Conservation (phyloP, 1,140 invertebrate genomes). For the Oedothorax gibbosus region DNA sequence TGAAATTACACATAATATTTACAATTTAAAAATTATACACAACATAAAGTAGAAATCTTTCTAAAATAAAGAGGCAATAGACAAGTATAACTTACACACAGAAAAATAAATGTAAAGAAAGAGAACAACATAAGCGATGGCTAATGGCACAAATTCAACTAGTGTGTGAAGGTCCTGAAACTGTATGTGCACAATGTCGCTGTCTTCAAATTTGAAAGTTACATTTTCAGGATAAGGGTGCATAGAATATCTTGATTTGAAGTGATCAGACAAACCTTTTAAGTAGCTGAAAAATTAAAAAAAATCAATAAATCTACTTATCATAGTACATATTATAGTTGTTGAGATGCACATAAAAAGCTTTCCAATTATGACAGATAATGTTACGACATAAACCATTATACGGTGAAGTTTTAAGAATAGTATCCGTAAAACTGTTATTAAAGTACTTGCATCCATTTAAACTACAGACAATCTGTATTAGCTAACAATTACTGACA, state of each 20-base stretch:
- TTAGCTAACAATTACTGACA: no score
- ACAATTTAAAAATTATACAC: no score
- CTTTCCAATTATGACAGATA: no score
- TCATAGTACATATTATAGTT: neutral
- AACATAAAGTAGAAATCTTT: no score
- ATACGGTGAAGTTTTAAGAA: no score
- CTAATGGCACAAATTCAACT: slow-evolving; percentile 85
- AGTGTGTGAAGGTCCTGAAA: slow-evolving; percentile 90
- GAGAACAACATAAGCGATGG: slow-evolving; percentile 84
- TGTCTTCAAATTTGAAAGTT: slow-evolving; percentile 63
- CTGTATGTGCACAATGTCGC: slow-evolving; percentile 76
- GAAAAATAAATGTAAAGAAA: slow-evolving; percentile 96
- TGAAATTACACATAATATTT: no score
- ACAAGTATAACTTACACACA: slow-evolving; percentile 77
- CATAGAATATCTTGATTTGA: slow-evolving; percentile 79
- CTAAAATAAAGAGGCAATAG: neutral
- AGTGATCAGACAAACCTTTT: slow-evolving; percentile 77
- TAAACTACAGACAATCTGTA: no score
- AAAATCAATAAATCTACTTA: neutral
- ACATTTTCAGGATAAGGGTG: slow-evolving; percentile 72
- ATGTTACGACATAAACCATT: no score
- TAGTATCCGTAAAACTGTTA: no score
- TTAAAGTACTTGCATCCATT: no score
- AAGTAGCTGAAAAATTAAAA: slow-evolving; percentile 77
- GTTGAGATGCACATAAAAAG: no score